Base-by-base conservation (phyloP, 2,113 vertebrate genomes). In the Thunnus maccoyii region DNA sequence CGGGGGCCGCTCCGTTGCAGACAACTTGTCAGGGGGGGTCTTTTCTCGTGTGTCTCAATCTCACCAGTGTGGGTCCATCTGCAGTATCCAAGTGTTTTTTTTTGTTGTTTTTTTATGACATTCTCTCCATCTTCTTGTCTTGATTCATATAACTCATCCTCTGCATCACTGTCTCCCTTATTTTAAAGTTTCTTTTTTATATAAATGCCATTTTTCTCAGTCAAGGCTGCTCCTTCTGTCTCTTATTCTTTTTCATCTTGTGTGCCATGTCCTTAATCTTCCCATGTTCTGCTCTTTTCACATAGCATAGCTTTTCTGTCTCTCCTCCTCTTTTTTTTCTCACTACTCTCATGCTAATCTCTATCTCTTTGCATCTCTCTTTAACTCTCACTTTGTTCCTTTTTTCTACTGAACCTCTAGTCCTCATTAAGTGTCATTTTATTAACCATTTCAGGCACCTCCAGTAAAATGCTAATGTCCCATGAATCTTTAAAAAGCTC, bases 401-500 rank as follows among this genome's bases (percentile, higher is more conserved):
- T 80, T 82, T 46, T 47, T 47, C 36, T 36, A 13, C 67, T 47
- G 4, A 41, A 56, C 48, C 72, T 52, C 62, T n/a, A n/a, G 36
- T 76, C 62, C 57, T 85, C 85, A 83, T 88, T 85, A 86, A 86
- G 55, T 67, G 51, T 71, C 56, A 84, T 86, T 81, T 69, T 46
- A 22, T 80, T 78, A 61, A 90, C 68, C 52, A 9, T 87, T 88
- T 70, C 75, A 88, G 79, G 56, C 57, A 75, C 75, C 56, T 82
- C 77, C 58, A 81, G 69, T 72, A 32, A 92, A 86, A 94, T 92
- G 90, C 67, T 91, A 93, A 92, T 92, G 86, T 41, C 50, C 81
- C 54, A 91, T 93, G 68, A 93, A 93, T 93, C 82, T 95, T 95
- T 94, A 84, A 89, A 86, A 77, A 65, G 78, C 77, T 75, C 13